Conservation (phyloP, 2,797 vertebrate genomes). For the Orestias chungarensis region DNA sequence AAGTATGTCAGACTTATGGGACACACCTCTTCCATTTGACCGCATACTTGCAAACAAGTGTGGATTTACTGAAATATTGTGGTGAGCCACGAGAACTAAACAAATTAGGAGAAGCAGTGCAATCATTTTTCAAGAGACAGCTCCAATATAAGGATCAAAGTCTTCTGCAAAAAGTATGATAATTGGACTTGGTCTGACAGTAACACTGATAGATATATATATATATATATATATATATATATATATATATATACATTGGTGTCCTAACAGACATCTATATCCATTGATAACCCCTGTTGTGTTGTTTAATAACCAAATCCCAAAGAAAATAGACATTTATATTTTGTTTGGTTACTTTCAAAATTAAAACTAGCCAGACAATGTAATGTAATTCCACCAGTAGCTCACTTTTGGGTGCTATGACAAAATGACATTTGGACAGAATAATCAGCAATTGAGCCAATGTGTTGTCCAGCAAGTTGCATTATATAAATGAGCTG, state of each 20-base stretch:
- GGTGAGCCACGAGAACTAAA: not conserved
- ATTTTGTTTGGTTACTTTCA: not conserved
- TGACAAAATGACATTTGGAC: not conserved
- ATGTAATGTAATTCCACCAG: not conserved
- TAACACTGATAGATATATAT: too few relatives aligned
- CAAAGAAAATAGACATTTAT: not conserved
- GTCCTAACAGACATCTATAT: too few relatives aligned
- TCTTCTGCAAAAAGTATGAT: too few relatives aligned
- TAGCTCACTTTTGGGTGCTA: not conserved
- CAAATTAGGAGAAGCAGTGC: not conserved
- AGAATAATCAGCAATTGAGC: not conserved
- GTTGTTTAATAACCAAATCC: too few relatives aligned
- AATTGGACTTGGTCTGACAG: too few relatives aligned
- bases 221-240: too few relatives aligned
- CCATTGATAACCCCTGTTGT: too few relatives aligned
- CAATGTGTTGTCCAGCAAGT: not conserved
- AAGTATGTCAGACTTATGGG: not conserved
- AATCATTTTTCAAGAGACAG: not conserved
- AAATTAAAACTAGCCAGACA: too few relatives aligned
- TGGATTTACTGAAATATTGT: not conserved
- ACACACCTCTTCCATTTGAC: not conserved
- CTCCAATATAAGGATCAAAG: too few relatives aligned
- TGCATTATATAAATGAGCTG: not conserved
- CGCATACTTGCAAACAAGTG: not conserved
- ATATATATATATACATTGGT: too few relatives aligned